Evolutionary conservation across 2,113 vertebrate species (phyloP), one percentile per base, ranked within the genome.

Genomic region (Ptyas mucosa): DNA sequence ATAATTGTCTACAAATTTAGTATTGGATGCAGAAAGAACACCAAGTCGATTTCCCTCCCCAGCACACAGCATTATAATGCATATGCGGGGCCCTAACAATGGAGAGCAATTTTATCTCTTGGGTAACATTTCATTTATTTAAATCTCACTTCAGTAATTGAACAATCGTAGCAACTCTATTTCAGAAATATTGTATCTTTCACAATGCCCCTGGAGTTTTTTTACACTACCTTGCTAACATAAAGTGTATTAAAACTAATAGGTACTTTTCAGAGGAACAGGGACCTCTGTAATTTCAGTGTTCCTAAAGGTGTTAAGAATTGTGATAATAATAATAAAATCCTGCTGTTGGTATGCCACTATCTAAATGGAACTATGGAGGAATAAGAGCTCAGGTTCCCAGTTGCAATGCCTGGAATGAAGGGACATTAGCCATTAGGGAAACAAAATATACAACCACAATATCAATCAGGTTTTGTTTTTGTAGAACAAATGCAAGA

Each of bases 81-180:
- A 55, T 14, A 81, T 10, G 88, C 3, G 88, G 14, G 14, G 18
- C 49, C n/a, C 26, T 39, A 51, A 53, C 43, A 52, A 57, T 8
- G 51, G 55, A 89, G 46, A n/a, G 52, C 58, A 81, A 88, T 81
- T 39, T 55, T 92, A 26, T 64, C 87, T 57, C 39, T 85, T 15
- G 39, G 52, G 24, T 64, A 89, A 89, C 26, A 23, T 57, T 89
- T 81, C 87, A 92, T 89, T 75, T 81, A n/a, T 92, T 92, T 87
- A 92, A 81, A 55, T 55, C 87, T 89, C 87, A 57, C 64, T 89
- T 81, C 39, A 85, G 64, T 92, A 92, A 92, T 49, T 57, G 91
- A 54, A 81, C 69, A 81, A 81, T 81, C 34, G 18, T 10, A 92
- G 52, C 85, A 69, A 12, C 57, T 23, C 81, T 20, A 58, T 61